Conservation (phyloP, 2,113 vertebrate species). For the Scomber colias region DNA sequence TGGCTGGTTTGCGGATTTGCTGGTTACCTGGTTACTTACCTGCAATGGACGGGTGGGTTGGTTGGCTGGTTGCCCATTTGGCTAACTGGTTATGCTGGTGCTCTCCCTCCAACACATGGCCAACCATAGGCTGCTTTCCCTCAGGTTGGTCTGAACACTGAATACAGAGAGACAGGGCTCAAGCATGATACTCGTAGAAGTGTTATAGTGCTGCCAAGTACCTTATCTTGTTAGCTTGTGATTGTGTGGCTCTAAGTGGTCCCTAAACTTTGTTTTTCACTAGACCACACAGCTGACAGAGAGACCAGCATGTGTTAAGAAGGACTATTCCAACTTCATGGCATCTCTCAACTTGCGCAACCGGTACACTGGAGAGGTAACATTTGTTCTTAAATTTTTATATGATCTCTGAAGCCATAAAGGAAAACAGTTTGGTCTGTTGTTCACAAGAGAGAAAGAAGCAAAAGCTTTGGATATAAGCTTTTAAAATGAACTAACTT, state of each 20-base stretch:
- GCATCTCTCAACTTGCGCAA: conserved; percentile 97
- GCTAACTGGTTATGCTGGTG: conserved; percentile 76
- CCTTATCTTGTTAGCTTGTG: neutral
- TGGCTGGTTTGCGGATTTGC: conserved; percentile 79
- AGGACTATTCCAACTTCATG: conserved; percentile 99
- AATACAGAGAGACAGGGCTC: conserved; percentile 52
- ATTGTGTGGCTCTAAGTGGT: neutral
- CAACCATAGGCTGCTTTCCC: conserved; percentile 81
- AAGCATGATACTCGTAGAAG: conserved; percentile 45
- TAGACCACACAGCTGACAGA: conserved; percentile 92
- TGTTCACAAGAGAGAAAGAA: no score
- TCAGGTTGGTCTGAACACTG: conserved; percentile 80
- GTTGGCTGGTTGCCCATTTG: conserved; percentile 78
- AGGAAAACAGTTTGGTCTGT: no score
- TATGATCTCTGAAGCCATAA: no score
- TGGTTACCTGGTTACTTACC: conserved; percentile 79
- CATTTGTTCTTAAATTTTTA: neutral
- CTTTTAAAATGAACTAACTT: no score
- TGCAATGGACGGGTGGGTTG: conserved; percentile 79
- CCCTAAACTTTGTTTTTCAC: conserved; percentile 35
- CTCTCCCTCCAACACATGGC: conserved; percentile 64
- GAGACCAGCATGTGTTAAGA: conserved; percentile 95
- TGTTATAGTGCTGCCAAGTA: conserved; percentile 24
- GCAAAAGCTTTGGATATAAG: no score
- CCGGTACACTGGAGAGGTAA: conserved; percentile 96